These are phyloP conservation scores for Mus spicilegus DNA, from an alignment of 2,113 vertebrate genomes.

Conservation along the genomic window DNA sequence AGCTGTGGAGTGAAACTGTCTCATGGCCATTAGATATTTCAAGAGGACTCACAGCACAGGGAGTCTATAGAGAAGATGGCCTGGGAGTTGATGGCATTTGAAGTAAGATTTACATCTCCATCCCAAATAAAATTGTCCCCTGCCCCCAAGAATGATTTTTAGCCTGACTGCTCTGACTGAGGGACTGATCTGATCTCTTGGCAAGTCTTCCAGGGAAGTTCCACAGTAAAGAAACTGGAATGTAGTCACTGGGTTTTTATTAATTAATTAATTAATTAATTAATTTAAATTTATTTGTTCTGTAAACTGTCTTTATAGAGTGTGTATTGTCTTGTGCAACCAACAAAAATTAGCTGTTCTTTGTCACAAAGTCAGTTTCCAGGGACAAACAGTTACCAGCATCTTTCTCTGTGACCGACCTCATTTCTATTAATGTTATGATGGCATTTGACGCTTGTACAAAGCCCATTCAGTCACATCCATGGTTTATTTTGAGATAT, in stretches of 20 bases:
- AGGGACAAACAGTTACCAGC: neutral
- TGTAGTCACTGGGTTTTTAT: neutral
- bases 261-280: too few species aligned
- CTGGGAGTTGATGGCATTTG: slow-evolving; percentile 47
- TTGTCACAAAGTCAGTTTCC: slow-evolving; percentile 50
- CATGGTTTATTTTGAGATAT: slow-evolving; percentile 5
- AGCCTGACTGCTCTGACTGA: neutral
- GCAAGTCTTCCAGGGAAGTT: slow-evolving; percentile 20
- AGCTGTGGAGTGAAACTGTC: slow-evolving; percentile 31
- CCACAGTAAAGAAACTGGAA: neutral
- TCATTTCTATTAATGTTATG: slow-evolving; percentile 9
- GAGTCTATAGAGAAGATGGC: neutral
- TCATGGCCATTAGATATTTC: neutral
- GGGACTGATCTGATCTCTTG: slow-evolving; percentile 51
- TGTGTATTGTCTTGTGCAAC: neutral
- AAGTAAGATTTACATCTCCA: slow-evolving; percentile 52
- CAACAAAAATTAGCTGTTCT: neutral
- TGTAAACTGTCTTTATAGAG: neutral
- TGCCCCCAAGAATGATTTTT: slow-evolving; percentile 6
- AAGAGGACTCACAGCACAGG: neutral
- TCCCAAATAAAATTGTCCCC: slow-evolving; percentile 28
- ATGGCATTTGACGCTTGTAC: neutral
- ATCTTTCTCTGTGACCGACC: neutral
- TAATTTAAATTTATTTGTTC: slow-evolving; percentile 12
- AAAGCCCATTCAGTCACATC: slow-evolving; percentile 22